Percentiles rank a stretch among this genome's conserved stretches.
These are phyloP conservation scores for Athene noctua DNA, from an alignment of 2,113 vertebrate species.

Conservation along the genomic window DNA sequence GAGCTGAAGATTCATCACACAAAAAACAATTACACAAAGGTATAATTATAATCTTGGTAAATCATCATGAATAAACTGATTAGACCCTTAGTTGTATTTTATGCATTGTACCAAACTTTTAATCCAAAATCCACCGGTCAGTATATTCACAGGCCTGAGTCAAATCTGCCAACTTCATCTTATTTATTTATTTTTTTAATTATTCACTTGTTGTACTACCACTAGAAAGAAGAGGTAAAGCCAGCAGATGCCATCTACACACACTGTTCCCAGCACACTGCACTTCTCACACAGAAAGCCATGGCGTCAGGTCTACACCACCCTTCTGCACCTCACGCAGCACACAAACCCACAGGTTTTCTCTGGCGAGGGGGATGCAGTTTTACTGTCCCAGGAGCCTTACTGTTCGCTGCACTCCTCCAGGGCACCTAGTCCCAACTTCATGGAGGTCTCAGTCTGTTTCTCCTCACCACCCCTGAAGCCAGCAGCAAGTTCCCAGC, in stretches of 20 bases:
- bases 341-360: not conserved
- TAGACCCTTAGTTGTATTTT: not conserved
- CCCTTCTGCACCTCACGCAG: not conserved
- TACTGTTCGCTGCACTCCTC: fast-evolving
- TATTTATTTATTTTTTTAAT: not conserved
- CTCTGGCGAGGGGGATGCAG: not conserved
- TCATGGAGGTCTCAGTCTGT: not conserved
- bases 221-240: not conserved
- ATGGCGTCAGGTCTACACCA: fast-evolving
- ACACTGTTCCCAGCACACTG: fast-evolving
- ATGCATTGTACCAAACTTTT: not conserved
- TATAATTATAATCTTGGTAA: slow-evolving; percentile 17
- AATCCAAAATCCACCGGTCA: not conserved
- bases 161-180: not conserved
- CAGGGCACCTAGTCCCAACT: not conserved
- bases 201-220: not conserved
- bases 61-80: slow-evolving; percentile 1
- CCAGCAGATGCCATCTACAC: not conserved
- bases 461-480: no score
- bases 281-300: not conserved
- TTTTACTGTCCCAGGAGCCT: not conserved
- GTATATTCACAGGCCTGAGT: not conserved
- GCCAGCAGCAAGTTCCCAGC: not conserved
- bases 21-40: slow-evolving; percentile 21
- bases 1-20: not conserved